These are phyloP conservation scores for Pseudomyrmex gracilis DNA, from an alignment of 1,140 invertebrate species.

Conservation along the genomic window DNA sequence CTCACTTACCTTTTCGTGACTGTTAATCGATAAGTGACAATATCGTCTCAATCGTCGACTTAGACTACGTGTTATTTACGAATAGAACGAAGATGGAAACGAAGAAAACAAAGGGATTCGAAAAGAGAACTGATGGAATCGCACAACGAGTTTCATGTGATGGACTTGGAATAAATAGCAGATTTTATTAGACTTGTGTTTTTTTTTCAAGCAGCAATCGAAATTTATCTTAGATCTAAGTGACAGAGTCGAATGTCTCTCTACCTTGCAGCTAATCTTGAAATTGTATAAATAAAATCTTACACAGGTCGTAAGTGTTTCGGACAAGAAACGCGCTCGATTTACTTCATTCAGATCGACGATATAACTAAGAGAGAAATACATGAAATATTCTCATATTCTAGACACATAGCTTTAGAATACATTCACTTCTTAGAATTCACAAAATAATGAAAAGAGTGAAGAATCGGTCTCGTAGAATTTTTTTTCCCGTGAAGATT, in stretches of 20 bases:
- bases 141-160: not conserved
- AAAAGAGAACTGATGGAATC: not conserved
- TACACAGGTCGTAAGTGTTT: too few species aligned
- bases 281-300: too few species aligned
- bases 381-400: too few species aligned
- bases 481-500: too few species aligned
- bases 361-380: too few species aligned
- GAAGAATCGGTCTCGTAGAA: too few species aligned
- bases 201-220: not conserved
- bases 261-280: not conserved
- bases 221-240: not conserved
- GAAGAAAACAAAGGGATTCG: conserved; percentile 7
- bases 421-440: too few species aligned
- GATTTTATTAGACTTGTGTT: conserved; percentile 42
- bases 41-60: not conserved
- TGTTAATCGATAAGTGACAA: not conserved
- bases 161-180: not conserved
- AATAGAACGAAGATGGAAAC: not conserved
- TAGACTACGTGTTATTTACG: not conserved
- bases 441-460: too few species aligned
- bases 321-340: too few species aligned
- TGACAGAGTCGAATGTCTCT: not conserved
- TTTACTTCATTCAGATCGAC: too few species aligned
- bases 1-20: conserved; percentile 10
- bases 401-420: too few species aligned